Percentiles rank a stretch among this genome's conserved stretches.
Conservation (phyloP, 2,888 invertebrate species). For the Scrobipalpa atriplicella region DNA sequence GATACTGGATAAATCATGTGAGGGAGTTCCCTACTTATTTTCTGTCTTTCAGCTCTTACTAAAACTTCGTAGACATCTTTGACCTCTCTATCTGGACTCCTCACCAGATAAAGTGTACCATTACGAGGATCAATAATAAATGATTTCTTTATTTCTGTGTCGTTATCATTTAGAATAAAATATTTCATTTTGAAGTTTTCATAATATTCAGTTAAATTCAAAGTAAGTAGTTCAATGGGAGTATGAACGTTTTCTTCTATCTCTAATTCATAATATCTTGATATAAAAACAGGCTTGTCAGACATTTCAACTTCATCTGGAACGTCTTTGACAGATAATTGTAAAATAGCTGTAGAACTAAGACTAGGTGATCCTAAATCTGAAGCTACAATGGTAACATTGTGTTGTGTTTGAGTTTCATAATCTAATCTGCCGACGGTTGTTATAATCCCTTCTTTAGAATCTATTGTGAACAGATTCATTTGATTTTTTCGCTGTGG, state of each 20-base stretch:
- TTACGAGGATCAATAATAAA: slow-evolving; percentile 90
- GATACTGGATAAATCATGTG: slow-evolving; percentile 90
- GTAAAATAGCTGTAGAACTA: slow-evolving; percentile 89
- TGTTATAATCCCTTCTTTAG: slow-evolving; percentile 91
- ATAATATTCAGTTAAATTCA: slow-evolving; percentile 89
- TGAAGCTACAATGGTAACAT: slow-evolving; percentile 91
- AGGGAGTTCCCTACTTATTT: slow-evolving; percentile 86
- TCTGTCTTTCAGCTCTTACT: slow-evolving; percentile 78
- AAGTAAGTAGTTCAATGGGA: slow-evolving; percentile 88
- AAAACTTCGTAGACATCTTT: slow-evolving; percentile 85
- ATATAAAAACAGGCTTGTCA: slow-evolving; percentile 82
- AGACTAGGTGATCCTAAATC: slow-evolving; percentile 93
- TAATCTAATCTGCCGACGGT: slow-evolving; percentile 89
- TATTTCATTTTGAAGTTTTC: slow-evolving; percentile 85
- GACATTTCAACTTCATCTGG: slow-evolving; percentile 81
- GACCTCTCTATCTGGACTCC: slow-evolving; percentile 89
- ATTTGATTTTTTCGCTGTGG: slow-evolving; percentile 85
- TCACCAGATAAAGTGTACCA: slow-evolving; percentile 88
- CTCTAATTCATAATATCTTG: slow-evolving; percentile 91
- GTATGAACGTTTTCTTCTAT: slow-evolving; percentile 91
- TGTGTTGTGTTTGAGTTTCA: slow-evolving; percentile 85
- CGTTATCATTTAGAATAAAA: slow-evolving; percentile 84
- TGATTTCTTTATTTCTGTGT: slow-evolving; percentile 80
- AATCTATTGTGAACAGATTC: slow-evolving; percentile 90
- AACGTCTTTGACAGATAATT: slow-evolving; percentile 86